Evolutionary conservation across 2,797 vertebrate genomes (phyloP).

Genomic region (Gymnoscopelus microlampas): DNA sequence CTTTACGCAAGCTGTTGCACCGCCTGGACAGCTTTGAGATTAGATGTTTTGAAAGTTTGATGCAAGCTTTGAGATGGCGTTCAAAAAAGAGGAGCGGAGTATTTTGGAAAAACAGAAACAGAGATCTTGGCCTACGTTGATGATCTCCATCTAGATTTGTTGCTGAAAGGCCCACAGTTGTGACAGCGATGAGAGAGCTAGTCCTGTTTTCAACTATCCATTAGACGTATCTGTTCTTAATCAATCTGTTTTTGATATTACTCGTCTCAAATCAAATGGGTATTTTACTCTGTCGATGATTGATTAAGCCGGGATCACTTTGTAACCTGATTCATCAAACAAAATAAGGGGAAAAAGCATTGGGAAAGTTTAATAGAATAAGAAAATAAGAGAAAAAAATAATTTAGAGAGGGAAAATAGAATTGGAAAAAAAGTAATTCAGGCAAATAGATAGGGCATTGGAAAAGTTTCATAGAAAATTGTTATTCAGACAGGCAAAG

Average conservation of each 20-base stretch:
- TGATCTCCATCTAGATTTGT: not conserved
- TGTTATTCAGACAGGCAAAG: no score
- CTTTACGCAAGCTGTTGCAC: conserved; percentile 49
- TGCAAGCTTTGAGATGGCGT: not conserved
- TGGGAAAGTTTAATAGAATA: not conserved
- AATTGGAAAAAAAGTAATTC: conserved; percentile 13
- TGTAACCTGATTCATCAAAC: conserved; percentile 30
- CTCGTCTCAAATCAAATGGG: conserved; percentile 21
- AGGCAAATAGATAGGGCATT: no score
- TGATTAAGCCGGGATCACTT: conserved; percentile 26
- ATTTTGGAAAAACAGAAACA: conserved; percentile 29
- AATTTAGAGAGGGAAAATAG: conserved; percentile 6
- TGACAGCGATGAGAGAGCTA: not conserved
- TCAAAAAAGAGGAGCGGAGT: conserved; percentile 18
- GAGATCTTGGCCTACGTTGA: conserved; percentile 24
- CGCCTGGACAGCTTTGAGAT: conserved; percentile 33
- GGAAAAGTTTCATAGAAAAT: no score
- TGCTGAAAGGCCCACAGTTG: conserved; percentile 4
- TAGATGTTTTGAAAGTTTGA: not conserved
- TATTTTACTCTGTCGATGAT: conserved; percentile 30
- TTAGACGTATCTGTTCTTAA: conserved; percentile 22
- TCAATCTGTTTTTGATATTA: conserved; percentile 30
- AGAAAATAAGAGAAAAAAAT: not conserved
- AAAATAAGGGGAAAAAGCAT: conserved; percentile 14
- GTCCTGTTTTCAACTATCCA: conserved; percentile 5